phyloP scores from a whole-genome alignment of 1,140 invertebrate genomes.

The Drosophila lacertosa region DNA sequence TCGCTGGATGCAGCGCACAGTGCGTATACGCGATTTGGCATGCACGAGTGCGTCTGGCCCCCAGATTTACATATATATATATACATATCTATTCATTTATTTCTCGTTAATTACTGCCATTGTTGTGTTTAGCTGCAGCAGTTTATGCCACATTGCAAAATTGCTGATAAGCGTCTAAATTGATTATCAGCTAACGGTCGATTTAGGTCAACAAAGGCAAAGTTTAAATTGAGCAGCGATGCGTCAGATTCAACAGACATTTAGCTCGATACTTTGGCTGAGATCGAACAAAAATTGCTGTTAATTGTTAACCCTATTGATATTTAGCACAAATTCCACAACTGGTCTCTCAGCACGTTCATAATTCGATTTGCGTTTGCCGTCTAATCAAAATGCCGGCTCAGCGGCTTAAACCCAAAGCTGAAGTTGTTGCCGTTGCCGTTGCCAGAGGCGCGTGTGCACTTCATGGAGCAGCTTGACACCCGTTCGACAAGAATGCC shows the following conservation, averaged over 20 bases:
- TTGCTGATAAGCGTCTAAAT: constrained; percentile 65
- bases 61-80: constrained; percentile 12
- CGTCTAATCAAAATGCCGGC: constrained; percentile 65
- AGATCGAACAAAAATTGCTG: constrained; percentile 24
- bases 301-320: constrained; percentile 61
- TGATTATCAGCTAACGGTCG: constrained; percentile 43
- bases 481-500: constrained; percentile 68
- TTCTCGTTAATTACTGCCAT: constrained; percentile 55
- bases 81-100: no score
- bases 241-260: not conserved
- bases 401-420: constrained; percentile 15
- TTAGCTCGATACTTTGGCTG: constrained; percentile 26
- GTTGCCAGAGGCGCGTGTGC: constrained; percentile 27
- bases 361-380: constrained; percentile 43
- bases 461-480: constrained; percentile 33
- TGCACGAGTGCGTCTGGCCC: constrained; percentile 62
- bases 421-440: constrained; percentile 24
- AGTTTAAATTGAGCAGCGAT: not conserved
- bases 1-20: constrained; percentile 31
- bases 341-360: constrained; percentile 54
- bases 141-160: constrained; percentile 36
- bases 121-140: constrained; percentile 32
- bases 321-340: constrained; percentile 58
- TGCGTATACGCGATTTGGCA: constrained; percentile 71
- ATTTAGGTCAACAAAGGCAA: constrained; percentile 8